A percentile compares a stretch with the other conserved stretches of the same genome.
These are phyloP conservation scores for Drosophila lowei DNA, from an alignment of 1,140 invertebrate species.

Conservation along the genomic window DNA sequence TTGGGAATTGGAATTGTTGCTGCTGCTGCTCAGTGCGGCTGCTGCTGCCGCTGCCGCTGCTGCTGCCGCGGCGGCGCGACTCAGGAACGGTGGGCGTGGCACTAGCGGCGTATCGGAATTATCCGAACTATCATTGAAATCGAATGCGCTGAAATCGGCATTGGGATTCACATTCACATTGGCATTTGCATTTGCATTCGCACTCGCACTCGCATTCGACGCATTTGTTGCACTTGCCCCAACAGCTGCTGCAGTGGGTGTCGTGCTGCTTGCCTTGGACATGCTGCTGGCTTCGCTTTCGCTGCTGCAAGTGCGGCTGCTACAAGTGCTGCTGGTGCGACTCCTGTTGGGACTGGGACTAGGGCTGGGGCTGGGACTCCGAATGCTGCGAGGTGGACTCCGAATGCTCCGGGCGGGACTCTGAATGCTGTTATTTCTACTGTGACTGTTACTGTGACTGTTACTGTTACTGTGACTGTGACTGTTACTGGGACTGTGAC, in stretches of 20 bases:
- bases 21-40: constrained; percentile 58
- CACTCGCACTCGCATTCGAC: constrained; percentile 17
- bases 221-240: constrained; percentile 40
- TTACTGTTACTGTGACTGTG: constrained; percentile 1
- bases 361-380: constrained; percentile 23
- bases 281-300: constrained; percentile 50
- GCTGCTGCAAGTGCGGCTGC: constrained; percentile 20
- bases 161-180: constrained; percentile 16
- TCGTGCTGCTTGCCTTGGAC: constrained; percentile 45
- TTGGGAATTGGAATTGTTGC: constrained; percentile 41
- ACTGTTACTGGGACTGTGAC: constrained; percentile 5
- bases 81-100: constrained; percentile 75
- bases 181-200: constrained; percentile 14
- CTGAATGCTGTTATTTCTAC: constrained; percentile 13
- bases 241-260: constrained; percentile 36
- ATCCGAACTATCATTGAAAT: constrained; percentile 82
- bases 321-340: constrained; percentile 26
- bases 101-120: constrained; percentile 78
- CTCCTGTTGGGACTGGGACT: constrained; percentile 14
- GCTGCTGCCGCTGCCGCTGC: constrained; percentile 58
- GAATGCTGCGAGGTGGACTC: constrained; percentile 1
- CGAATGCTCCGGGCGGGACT: constrained; percentile 20
- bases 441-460: constrained; percentile 5
- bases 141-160: constrained; percentile 79
- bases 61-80: constrained; percentile 66